phyloP scores from a whole-genome alignment of 2,113 vertebrate genomes.

The Ovibos moschatus region DNA sequence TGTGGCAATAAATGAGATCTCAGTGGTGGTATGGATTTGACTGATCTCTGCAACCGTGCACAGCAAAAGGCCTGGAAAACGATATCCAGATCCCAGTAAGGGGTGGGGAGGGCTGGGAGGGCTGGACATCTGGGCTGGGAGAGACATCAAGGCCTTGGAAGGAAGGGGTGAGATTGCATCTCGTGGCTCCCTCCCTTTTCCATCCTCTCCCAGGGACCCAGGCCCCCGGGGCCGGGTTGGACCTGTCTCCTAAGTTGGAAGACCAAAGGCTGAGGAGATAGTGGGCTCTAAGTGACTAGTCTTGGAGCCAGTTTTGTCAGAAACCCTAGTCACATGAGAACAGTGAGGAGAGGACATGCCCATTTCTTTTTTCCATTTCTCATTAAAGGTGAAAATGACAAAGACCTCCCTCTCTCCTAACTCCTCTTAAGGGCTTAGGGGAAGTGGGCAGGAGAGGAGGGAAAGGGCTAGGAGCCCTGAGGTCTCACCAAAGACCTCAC shows the following conservation, averaged over 20 bases:
- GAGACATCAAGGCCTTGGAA: neutral
- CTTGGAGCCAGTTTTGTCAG: slow-evolving; percentile 8
- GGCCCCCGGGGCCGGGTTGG: neutral
- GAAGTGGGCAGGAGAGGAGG: neutral
- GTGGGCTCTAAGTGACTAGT: neutral
- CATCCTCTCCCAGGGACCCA: neutral
- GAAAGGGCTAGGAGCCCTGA: neutral
- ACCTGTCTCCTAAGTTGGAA: neutral
- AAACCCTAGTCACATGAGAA: neutral
- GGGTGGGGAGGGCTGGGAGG: neutral
- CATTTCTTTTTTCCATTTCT: neutral
- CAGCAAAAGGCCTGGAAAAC: neutral
- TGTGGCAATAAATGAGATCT: slow-evolving; percentile 74
- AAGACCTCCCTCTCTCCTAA: neutral
- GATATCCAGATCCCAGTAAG: neutral
- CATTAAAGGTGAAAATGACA: neutral
- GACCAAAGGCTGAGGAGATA: neutral
- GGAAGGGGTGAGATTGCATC: neutral
- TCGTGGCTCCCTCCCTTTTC: neutral
- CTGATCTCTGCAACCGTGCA: slow-evolving; percentile 37
- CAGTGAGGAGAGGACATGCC: neutral
- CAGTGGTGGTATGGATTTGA: slow-evolving; percentile 39
- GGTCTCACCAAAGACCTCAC: neutral
- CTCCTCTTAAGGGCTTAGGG: neutral
- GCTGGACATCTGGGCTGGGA: neutral